Percentiles rank a stretch among this genome's conserved stretches.
Evolutionary conservation across 2,888 invertebrate genomes (phyloP).

Genomic region (Cantharis rustica): DNA sequence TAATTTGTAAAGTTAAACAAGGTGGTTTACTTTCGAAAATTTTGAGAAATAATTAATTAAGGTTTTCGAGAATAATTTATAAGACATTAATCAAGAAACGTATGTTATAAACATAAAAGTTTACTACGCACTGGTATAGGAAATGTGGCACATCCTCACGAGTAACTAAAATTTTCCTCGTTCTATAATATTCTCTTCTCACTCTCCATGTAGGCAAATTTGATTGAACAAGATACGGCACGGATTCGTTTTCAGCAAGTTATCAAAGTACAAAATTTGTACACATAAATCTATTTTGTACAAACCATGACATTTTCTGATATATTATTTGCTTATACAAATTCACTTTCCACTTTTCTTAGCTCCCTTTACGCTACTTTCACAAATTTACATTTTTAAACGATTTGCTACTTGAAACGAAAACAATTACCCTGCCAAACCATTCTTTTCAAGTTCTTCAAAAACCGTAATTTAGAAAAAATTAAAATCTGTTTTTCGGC

Average conservation of each 20-base stretch:
- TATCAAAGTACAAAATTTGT: constrained; percentile 31
- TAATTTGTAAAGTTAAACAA: neutral
- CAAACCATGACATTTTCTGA: constrained; percentile 18
- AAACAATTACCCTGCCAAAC: neutral
- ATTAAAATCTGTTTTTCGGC: neutral
- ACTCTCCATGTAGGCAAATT: constrained; percentile 16
- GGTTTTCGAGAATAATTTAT: neutral
- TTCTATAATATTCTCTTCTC: neutral
- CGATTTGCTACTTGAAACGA: constrained; percentile 11
- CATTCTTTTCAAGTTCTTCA: neutral
- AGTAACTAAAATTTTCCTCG: constrained; percentile 9
- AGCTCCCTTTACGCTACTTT: constrained; percentile 6
- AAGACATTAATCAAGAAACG: constrained; percentile 6
- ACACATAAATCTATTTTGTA: constrained; percentile 26
- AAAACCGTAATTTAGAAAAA: neutral
- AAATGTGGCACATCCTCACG: neutral
- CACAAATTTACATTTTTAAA: constrained; percentile 26
- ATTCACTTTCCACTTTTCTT: constrained; percentile 6
- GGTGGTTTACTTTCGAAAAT: neutral
- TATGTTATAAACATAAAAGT: neutral
- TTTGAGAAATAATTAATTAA: neutral
- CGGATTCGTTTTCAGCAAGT: constrained; percentile 29
- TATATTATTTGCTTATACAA: constrained; percentile 21
- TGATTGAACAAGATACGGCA: constrained; percentile 29
- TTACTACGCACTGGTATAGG: constrained; percentile 5